Percentiles rank a stretch among this genome's conserved stretches.
Conservation (phyloP, 37 sponge, comb jelly and placozoan genomes). For the Spongia lamella region DNA sequence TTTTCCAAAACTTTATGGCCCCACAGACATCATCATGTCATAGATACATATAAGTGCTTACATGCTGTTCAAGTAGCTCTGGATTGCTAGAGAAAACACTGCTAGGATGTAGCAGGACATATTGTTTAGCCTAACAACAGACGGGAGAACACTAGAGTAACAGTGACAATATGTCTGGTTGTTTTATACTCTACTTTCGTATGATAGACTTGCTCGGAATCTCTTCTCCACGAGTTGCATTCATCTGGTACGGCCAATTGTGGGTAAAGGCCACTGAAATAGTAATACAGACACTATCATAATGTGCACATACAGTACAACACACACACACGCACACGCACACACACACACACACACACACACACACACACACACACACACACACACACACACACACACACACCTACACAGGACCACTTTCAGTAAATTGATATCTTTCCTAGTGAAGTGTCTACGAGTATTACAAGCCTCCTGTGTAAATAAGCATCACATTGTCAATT, state of each 20-base stretch:
- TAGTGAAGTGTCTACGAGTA: slow-evolving; percentile 42
- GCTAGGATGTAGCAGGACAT: slow-evolving; percentile 81
- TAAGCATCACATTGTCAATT: no score
- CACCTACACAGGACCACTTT: slow-evolving; percentile 78
- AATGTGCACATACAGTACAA: neutral
- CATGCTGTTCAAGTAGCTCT: slow-evolving; percentile 56
- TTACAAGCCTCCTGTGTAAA: slow-evolving; percentile 50
- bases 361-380: neutral
- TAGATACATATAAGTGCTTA: neutral
- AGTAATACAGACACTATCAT: neutral
- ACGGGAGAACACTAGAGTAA: neutral
- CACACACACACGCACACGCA: slow-evolving; percentile 27
- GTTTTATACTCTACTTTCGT: slow-evolving; percentile 70
- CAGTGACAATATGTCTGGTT: neutral
- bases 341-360: slow-evolving; percentile 16
- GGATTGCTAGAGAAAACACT: slow-evolving; percentile 82
- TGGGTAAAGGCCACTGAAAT: slow-evolving; percentile 88
- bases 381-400: slow-evolving; percentile 4
- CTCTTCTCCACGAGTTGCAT: slow-evolving; percentile 80
- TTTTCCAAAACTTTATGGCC: neutral
- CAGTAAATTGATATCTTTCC: slow-evolving; percentile 62
- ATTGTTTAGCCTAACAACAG: slow-evolving; percentile 57
- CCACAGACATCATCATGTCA: neutral
- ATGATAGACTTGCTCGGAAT: slow-evolving; percentile 86
- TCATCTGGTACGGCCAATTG: slow-evolving; percentile 86